Base-by-base conservation (phyloP, 2,113 vertebrate species). In the Cardinalis cardinalis region DNA sequence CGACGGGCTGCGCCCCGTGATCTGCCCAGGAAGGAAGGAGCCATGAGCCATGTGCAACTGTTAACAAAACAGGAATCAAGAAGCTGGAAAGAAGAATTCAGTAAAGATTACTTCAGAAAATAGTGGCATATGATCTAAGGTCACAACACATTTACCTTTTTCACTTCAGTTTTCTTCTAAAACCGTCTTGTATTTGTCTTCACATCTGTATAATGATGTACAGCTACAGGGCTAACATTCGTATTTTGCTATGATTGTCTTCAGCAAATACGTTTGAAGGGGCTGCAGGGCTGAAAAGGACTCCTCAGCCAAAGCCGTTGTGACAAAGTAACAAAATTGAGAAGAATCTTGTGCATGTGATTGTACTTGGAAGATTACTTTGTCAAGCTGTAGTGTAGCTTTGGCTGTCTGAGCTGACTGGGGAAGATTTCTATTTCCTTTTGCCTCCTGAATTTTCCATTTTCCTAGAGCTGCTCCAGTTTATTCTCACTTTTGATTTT, bases 221-320 rank as follows among this genome's bases (percentile, higher is more conserved):
- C 88, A 82, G 94, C 96, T 97, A 95, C 90, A 91, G 96, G 96
- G 95, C 93, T 74, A 95, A 88, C 76, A 40, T 94, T 92, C 93
- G 75, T 82, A 74, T 93, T 91, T 90, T 93, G 58, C 92, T 80
- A 78, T 77, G 70, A 89, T 94, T 95, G 87, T 96, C 84, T 95
- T 90, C 94, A 89, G 91, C 74, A 95, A 95, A 94, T 77, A 86
- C 3, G 19, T 93, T 68, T 91, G 87, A 90, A 95, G 82, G 52
- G 88, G 93, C 95, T 95, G 76, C 84, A 87, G 91, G 94, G 94
- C 91, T 96, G 70, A 94, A 90, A 91, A 95, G 75, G 63, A 73
- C 74, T 91, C 44, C 83, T 97, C 95, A 95, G 91, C 2, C 6
- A 90, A 96, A 97, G 82, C 52, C 12, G 17, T 94, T 96, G 88